Evolutionary conservation across 2,797 vertebrate species (phyloP), one percentile per base, ranked within the genome.

Genomic region (Poecilia gillii): DNA sequence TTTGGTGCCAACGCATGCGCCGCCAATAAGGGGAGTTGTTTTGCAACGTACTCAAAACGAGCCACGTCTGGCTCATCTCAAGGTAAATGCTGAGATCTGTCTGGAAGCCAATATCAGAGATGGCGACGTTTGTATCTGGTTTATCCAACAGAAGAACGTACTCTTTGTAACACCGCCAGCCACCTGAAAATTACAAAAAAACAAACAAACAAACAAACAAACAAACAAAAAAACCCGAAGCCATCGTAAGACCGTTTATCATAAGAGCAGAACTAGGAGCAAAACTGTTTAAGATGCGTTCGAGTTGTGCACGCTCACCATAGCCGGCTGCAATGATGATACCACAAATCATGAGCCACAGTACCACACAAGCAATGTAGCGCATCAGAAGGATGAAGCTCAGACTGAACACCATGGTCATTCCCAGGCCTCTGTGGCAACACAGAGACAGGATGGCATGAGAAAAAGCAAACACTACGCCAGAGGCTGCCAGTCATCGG

Each of bases 51-150:
- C 98, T 96, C 94, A 99, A 96, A 75, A 96, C 86, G 74, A 99
- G 94, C 98, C 98, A 99, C 4, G 97, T 98, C 88, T 99, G 97
- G 79, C 96, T 97, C 92, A 98, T 95, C 79, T 96, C 94, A 80
- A 99, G 95, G 88, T 99, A 99, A 84, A 97, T 90, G 75, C 94
- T 94, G 92, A 99, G 95, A 91, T 98, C 96, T 8, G 96, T 96
- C 92, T 98, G 97, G 89, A 99, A 96, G 79, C 98, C 97, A 8
- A 97, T 94, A 73, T 98, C 96, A 25, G 96, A 97, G 85, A 98
- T 91, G 83, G 96, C 96, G 86, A 97, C 85, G 6, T 97, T 94
- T 74, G 96, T 90, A 6, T 95, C 94, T 16, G 96, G 94, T 81
- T 95, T 96, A 73, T 90, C 92, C 64, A 90, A 94, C 81, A 99